Percentiles rank a stretch among this genome's conserved stretches.
phyloP scores from a whole-genome alignment of 2,888 invertebrate species.

The Drosophila kuntzei region DNA sequence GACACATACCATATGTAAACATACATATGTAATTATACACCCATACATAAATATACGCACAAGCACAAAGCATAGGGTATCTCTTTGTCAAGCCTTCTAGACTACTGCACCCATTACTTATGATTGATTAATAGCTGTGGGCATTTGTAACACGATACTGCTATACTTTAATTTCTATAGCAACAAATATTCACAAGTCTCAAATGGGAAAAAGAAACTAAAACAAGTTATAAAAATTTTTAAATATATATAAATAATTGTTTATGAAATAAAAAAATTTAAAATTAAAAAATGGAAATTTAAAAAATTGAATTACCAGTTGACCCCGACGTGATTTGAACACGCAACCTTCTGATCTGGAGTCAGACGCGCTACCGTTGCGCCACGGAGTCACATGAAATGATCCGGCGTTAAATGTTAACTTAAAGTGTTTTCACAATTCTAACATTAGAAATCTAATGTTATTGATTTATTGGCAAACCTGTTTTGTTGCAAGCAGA shows the following conservation, averaged over 20 bases:
- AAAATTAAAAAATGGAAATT: background rate
- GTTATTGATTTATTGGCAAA: constrained; percentile 54
- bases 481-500: constrained; percentile 12
- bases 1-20: too few species aligned
- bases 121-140: background rate
- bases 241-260: background rate
- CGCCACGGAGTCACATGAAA: constrained; percentile 58
- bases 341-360: constrained; percentile 66
- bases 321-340: constrained; percentile 66
- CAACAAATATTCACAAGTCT: background rate
- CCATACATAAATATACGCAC: background rate
- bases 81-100: background rate
- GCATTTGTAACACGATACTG: background rate
- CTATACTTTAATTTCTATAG: background rate
- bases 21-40: background rate
- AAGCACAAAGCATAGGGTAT: background rate
- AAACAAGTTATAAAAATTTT: background rate
- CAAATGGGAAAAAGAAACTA: background rate
- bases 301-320: background rate
- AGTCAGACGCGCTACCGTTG: constrained; percentile 66
- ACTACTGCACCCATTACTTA: background rate
- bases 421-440: constrained; percentile 4
- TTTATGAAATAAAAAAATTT: background rate
- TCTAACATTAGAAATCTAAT: constrained; percentile 40
- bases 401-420: constrained; percentile 29